Evolutionary conservation across 1,140 invertebrate species (phyloP), one percentile per base, ranked within the genome.

Genomic region (Lysiphlebus fabarum): DNA sequence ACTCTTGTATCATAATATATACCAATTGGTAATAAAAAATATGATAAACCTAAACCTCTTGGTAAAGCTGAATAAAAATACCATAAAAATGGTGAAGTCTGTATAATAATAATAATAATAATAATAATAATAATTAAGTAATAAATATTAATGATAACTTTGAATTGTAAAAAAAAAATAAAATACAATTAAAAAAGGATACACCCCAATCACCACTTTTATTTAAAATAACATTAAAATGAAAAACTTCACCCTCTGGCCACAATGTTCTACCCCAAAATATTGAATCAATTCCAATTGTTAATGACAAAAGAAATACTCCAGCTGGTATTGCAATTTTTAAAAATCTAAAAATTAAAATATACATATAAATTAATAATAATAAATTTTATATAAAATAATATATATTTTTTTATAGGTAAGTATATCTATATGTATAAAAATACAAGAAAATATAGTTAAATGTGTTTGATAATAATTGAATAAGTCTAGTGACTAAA

Each of bases 1-100:
- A 89, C 80, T 67, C 92, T 82, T 57, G 81, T 75, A 68, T 96
- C 92, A 59, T 90, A 77, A 55, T 85, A 84, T 26, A 90, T 75
- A 38, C 95, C 94, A 36, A 95, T 65, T 7, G 93, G 93, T 55
- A 96, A 80, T 40, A 99, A 78, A 11, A 94, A 70, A 26, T 93
- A 71, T 45, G 93, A 94, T 5, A 88, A 81, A 2, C 87, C 89
- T 67, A 99, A 80, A 5, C 92, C 91, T 60, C 96, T 81, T 2
- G 97, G 97, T 33, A 99, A 76, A 1, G 95, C 97, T 38, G 95
- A 98, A 77, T 96, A 98, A 75, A 98, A 98, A 77, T 99, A 99
- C 98, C 98, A 99, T 8, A 94, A 74, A 76, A 97, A 98, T 59
- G 96, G 97, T 43, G 87, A 91, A 47, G 92, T 96, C 92, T n/a